These are phyloP conservation scores for Hapalemur alaotrensis DNA, from an alignment of 2,797 vertebrate species.

Conservation along the genomic window DNA sequence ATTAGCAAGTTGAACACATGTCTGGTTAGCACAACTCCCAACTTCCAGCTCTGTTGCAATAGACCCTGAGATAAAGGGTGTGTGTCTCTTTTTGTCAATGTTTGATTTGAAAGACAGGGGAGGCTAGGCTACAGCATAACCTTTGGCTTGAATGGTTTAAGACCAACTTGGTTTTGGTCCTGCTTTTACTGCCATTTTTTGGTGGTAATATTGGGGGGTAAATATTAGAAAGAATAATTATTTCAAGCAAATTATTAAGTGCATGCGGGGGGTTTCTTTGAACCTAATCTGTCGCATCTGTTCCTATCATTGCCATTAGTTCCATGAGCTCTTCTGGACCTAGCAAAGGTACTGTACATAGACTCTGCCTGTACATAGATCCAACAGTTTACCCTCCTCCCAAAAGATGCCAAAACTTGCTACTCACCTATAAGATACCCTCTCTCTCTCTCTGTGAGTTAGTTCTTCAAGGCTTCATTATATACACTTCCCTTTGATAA, in stretches of 20 bases:
- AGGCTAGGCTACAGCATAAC: neutral
- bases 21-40: neutral
- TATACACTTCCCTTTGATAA: neutral
- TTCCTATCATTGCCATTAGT: neutral
- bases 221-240: neutral
- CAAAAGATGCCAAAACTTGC: neutral
- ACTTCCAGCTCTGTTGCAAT: neutral
- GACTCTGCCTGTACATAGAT: neutral
- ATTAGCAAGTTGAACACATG: neutral
- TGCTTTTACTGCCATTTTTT: neutral
- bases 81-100: neutral
- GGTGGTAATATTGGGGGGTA: neutral
- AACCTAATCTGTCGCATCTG: neutral
- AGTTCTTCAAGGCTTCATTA: neutral
- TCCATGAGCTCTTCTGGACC: neutral
- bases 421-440: neutral
- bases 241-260: neutral
- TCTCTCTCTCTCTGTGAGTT: neutral
- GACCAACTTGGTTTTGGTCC: neutral
- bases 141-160: neutral
- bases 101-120: neutral
- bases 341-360: neutral
- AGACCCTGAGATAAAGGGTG: neutral
- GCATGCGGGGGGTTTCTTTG: neutral
- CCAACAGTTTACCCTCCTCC: neutral